Conservation (phyloP, 2,888 invertebrate species). For the Xanthorhoe spadicearia region DNA sequence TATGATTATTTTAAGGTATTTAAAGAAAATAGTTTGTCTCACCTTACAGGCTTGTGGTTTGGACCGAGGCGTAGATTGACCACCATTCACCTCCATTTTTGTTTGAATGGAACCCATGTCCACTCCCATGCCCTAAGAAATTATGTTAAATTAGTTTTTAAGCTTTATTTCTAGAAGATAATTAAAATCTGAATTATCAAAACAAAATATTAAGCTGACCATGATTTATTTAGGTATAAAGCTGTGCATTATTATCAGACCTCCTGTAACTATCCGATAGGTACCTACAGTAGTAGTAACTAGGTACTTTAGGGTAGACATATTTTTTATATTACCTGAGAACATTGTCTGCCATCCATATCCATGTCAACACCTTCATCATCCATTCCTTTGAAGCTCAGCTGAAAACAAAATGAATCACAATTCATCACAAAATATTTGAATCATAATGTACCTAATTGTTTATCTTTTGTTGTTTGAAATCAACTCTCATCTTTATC, state of each 20-base stretch:
- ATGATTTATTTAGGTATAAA: too few species aligned
- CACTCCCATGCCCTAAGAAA: conserved; percentile 75
- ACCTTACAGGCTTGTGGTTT: conserved; percentile 91
- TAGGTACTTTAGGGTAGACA: too few species aligned
- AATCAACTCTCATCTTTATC: too few species aligned
- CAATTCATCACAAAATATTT: background rate
- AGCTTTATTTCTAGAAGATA: background rate
- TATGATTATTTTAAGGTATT: background rate
- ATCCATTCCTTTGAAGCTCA: conserved; percentile 82
- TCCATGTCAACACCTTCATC: conserved; percentile 82
- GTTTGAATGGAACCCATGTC: conserved; percentile 81
- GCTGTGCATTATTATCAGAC: too few species aligned
- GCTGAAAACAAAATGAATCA: conserved; percentile 54
- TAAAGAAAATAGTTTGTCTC: conserved; percentile 35
- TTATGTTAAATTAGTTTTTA: conserved; percentile 6
- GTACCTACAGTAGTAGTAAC: too few species aligned
- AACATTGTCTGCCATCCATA: conserved; percentile 79
- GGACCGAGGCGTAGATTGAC: conserved; percentile 80
- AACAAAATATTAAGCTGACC: background rate
- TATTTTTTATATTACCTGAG: too few species aligned
- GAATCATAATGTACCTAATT: background rate
- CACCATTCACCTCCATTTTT: conserved; percentile 79
- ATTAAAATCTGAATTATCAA: background rate
- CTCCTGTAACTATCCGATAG: too few species aligned
- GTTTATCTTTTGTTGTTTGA: too few species aligned